Evolutionary conservation across 2,113 vertebrate species (phyloP), one percentile per base, ranked within the genome.

Genomic region (Bungarus multicinctus): DNA sequence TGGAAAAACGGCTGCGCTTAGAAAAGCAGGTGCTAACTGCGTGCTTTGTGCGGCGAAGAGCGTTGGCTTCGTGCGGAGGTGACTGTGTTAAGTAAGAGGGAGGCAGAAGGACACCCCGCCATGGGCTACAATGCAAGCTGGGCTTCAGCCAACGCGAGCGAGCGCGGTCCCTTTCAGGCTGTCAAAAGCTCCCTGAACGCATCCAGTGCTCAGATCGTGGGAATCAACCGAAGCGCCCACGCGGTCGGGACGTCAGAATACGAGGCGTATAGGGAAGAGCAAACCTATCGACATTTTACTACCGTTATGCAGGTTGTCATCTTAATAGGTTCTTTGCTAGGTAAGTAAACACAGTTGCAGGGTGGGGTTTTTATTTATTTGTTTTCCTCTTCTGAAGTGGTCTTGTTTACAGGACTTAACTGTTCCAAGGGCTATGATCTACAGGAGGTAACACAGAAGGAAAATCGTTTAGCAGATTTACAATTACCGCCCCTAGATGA

Each of bases 261-360:
- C 1, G 94, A 93, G 93, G 96, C 94, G 69, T 94, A 95, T 50
- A 53, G 96, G 92, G 96, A 98, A 52, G 98, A 98, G 89, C 98
- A 97, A 96, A 97, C 97, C 52, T 99, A 99, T 97, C 96, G 98
- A 87, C 98, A 98, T 95, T 99, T 99, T 98, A 98, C 98, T 93
- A 99, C 98, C 94, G 92, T 98, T 2, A 96, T 98, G 39, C 99
- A 99, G 95, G 93, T 99, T 27, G 93, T 99, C 97, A 98, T 99
- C 97, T 98, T 99, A 91, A 58, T 99, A 1, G 98, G 98, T 50
- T 99, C 99, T 5, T 96, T 99, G 87, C 97, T 99, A 92, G 98
- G 99, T 99, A 95, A 98, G 99, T 93, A 87, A 16, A 50, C 11
- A n/a, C 12, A 23, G 58, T 64, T n/a, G 91, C 87, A 90, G 87